These are phyloP conservation scores for Microplitis mediator DNA, from an alignment of 1,140 invertebrate species.

Conservation along the genomic window DNA sequence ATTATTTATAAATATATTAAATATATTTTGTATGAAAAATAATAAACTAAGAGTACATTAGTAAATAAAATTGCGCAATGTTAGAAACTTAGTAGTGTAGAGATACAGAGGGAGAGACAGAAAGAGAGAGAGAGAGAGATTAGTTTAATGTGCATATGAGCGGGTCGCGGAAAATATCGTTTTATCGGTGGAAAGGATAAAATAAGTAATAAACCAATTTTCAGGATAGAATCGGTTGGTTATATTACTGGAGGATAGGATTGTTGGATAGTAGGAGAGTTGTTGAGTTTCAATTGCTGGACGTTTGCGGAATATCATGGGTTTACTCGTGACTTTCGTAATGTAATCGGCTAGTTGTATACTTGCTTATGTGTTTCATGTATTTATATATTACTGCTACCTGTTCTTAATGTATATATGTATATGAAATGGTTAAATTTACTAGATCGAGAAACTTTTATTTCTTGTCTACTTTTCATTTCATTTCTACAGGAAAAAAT, in stretches of 20 bases:
- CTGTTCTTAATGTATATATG: too few relatives aligned
- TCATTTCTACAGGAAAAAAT: too few relatives aligned
- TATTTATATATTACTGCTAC: not conserved
- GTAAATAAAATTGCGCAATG: too few relatives aligned
- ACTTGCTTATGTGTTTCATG: too few relatives aligned
- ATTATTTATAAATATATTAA: too few relatives aligned
- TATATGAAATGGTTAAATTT: too few relatives aligned
- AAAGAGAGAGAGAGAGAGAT: not conserved
- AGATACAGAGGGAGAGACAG: not conserved
- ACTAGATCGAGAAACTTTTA: too few relatives aligned
- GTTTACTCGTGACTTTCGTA: conserved; percentile 35
- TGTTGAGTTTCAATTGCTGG: conserved; percentile 23
- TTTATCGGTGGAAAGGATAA: conserved; percentile 25
- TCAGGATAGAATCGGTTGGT: conserved; percentile 31
- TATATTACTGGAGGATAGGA: conserved; percentile 15
- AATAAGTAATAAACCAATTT: conserved; percentile 42
- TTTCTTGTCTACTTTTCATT: too few relatives aligned
- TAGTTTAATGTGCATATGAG: not conserved
- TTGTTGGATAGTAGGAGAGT: too few relatives aligned
- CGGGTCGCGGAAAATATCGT: not conserved
- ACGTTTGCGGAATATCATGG: conserved; percentile 14
- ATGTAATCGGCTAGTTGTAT: conserved; percentile 12
- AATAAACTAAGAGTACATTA: too few relatives aligned
- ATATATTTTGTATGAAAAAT: too few relatives aligned
- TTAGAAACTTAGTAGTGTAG: too few relatives aligned